phyloP scores from a whole-genome alignment of 2,113 vertebrate genomes.

The Falco punctatus region DNA sequence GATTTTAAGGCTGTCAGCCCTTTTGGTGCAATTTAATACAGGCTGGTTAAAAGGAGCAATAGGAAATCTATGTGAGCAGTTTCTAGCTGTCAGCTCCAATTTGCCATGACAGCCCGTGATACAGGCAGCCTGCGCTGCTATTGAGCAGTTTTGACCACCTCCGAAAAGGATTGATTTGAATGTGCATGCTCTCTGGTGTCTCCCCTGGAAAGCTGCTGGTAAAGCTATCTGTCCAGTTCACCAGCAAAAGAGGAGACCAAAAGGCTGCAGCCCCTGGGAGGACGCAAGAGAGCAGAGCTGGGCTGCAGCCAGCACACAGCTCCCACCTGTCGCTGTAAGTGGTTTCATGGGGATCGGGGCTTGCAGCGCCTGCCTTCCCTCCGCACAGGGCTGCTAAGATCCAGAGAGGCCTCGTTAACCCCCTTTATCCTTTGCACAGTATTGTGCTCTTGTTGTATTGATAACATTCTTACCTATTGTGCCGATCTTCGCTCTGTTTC shows the following conservation, averaged over 20 bases:
- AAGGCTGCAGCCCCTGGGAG: neutral
- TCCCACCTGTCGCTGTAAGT: neutral
- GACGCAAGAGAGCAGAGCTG: neutral
- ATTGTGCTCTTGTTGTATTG: neutral
- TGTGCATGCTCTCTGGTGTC: neutral
- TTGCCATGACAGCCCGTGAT: slow-evolving; percentile 39
- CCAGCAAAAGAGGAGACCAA: neutral
- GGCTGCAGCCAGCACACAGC: neutral
- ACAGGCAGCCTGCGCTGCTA: neutral
- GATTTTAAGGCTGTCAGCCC: slow-evolving; percentile 60
- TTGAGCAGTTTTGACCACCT: slow-evolving; percentile 7
- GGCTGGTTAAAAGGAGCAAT: slow-evolving; percentile 64
- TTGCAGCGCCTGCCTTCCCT: neutral
- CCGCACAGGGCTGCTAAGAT: neutral
- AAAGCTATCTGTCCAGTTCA: neutral
- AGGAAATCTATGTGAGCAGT: slow-evolving; percentile 72
- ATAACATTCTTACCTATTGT: accelerated
- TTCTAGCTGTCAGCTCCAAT: slow-evolving; percentile 74
- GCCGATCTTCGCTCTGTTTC: neutral
- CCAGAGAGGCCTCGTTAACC: accelerated
- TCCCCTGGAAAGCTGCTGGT: slow-evolving; percentile 22
- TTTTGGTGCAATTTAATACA: slow-evolving; percentile 69
- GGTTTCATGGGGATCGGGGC: neutral
- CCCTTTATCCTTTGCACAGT: neutral
- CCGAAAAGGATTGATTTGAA: neutral